Conservation (phyloP, 2,797 vertebrate genomes). For the Arctocebus calabarensis region DNA sequence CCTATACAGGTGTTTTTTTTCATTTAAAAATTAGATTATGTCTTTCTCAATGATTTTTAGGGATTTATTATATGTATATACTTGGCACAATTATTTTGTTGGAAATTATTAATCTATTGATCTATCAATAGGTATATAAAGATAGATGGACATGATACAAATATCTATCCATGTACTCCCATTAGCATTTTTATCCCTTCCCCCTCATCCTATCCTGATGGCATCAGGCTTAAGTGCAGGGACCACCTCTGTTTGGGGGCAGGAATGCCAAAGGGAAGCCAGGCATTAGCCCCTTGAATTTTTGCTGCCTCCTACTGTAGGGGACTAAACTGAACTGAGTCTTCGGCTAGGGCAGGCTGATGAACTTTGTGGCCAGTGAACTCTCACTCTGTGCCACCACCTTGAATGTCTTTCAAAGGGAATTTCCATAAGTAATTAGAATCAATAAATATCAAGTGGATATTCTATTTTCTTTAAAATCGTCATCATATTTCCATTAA, state of each 20-base stretch:
- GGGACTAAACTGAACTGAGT: not conserved
- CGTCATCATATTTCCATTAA: not conserved
- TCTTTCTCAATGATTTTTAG: not conserved
- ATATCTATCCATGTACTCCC: no score
- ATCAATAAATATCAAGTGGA: not conserved
- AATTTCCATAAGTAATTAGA: not conserved
- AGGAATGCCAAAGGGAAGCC: not conserved
- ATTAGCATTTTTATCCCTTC: not conserved
- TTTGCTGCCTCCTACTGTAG: constrained; percentile 15
- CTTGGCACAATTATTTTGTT: not conserved
- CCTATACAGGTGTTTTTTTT: not conserved
- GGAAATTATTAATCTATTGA: not conserved
- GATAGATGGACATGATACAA: no score
- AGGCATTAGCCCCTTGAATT: not conserved
- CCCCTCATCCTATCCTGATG: not conserved
- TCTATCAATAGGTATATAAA: not conserved
- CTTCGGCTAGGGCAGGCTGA: not conserved
- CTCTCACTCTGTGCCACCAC: no score
- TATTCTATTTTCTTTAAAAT: not conserved
- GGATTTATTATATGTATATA: not conserved
- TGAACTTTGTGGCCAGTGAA: not conserved
- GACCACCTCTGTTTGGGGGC: not conserved
- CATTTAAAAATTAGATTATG: not conserved
- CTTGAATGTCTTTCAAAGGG: not conserved
- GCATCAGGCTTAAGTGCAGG: not conserved